phyloP scores from a whole-genome alignment of 2,797 vertebrate species.

The Acipenser transmontanus region DNA sequence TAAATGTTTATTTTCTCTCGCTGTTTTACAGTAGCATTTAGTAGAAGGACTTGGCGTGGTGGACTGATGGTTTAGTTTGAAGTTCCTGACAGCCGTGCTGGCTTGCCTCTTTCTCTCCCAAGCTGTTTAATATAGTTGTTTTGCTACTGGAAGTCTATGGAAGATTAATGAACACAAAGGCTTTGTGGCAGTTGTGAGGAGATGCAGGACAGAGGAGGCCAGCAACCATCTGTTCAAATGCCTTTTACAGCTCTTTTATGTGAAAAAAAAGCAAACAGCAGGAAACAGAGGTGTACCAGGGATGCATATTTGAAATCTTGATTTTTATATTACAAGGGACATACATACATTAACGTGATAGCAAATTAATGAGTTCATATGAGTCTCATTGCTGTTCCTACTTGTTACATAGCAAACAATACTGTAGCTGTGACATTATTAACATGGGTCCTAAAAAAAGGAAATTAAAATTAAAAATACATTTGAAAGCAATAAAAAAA shows the following conservation, averaged over 20 bases:
- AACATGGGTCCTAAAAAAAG: constrained; percentile 19
- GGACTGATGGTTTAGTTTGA: constrained; percentile 77
- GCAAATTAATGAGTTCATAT: constrained; percentile 30
- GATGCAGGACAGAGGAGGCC: constrained; percentile 81
- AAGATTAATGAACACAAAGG: constrained; percentile 97
- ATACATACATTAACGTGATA: constrained; percentile 57
- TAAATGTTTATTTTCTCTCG: constrained; percentile 66
- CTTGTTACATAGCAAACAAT: constrained; percentile 54
- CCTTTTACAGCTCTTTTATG: constrained; percentile 87
- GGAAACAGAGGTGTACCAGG: constrained; percentile 66
- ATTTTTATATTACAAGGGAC: constrained; percentile 40
- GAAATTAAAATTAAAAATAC: constrained; percentile 66
- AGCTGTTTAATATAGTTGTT: constrained; percentile 87
- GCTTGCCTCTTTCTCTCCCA: constrained; percentile 63
- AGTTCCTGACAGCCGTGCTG: constrained; percentile 82
- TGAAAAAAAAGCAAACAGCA: constrained; percentile 75
- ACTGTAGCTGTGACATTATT: no score
- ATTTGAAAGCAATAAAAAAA: constrained; percentile 40
- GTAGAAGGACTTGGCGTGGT: constrained; percentile 69
- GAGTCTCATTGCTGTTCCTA: constrained; percentile 11
- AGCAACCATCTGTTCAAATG: constrained; percentile 93
- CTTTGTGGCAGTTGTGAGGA: constrained; percentile 87
- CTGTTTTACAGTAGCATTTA: constrained; percentile 74
- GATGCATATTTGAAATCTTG: constrained; percentile 31
- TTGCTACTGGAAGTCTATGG: constrained; percentile 86